Evolutionary conservation across 2,113 vertebrate species (phyloP).

Genomic region (Picathartes gymnocephalus): DNA sequence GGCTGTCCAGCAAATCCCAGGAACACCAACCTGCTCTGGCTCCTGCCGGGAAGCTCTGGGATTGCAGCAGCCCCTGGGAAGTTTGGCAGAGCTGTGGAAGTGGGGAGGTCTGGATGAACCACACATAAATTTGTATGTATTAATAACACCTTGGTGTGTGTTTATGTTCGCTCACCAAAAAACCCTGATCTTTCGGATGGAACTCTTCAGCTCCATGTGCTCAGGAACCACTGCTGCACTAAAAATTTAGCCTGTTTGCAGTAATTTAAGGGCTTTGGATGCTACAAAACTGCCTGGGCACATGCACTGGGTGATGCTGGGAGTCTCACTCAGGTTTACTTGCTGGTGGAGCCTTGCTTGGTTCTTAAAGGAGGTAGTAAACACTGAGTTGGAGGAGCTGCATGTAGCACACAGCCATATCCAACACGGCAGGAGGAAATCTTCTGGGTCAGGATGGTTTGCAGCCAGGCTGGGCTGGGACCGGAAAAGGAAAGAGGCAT

Average conservation of each 20-base stretch:
- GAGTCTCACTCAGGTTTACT: background rate
- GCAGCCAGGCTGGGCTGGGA: background rate
- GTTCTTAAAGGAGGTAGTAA: background rate
- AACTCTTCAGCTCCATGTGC: background rate
- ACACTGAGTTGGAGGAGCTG: background rate
- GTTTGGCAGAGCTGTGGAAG: background rate
- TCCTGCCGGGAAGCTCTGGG: background rate
- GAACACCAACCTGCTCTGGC: rapidly evolving
- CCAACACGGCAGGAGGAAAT: background rate
- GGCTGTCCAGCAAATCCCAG: background rate
- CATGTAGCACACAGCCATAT: background rate
- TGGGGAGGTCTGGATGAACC: background rate
- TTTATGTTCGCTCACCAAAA: background rate
- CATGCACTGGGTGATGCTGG: rapidly evolving
- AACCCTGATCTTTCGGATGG: background rate
- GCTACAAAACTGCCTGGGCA: background rate
- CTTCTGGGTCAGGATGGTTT: background rate
- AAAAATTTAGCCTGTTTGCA: background rate
- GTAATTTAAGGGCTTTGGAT: background rate
- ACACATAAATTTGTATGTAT: background rate
- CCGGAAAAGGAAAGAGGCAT: background rate
- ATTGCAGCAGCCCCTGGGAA: background rate
- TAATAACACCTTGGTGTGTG: background rate
- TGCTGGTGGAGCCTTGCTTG: background rate
- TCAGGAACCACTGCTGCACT: rapidly evolving